These are phyloP conservation scores for Morelia viridis DNA, from an alignment of 2,797 vertebrate species.

Conservation along the genomic window DNA sequence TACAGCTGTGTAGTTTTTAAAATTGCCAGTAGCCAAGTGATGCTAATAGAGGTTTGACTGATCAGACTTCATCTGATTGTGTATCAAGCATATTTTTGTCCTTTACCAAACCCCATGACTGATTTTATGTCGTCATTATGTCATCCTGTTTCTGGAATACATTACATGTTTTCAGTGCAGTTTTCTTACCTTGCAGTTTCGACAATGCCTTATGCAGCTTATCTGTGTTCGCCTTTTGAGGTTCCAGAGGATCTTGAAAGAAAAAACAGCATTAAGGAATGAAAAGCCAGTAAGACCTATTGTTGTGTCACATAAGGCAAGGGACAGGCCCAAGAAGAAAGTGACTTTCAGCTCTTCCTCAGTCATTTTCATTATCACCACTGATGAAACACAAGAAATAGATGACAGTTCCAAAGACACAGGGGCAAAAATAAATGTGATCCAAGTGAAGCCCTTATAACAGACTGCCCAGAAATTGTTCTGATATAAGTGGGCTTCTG, in stretches of 20 bases:
- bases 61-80: neutral
- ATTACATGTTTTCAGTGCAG: neutral
- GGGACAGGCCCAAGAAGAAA: constrained; percentile 88
- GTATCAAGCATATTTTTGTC: neutral
- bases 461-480: neutral
- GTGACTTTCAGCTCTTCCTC: constrained; percentile 93
- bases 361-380: constrained; percentile 91
- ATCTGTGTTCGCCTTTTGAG: constrained; percentile 82
- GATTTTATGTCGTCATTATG: neutral
- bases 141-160: neutral
- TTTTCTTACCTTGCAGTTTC: constrained; percentile 78
- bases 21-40: neutral
- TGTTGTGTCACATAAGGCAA: constrained; percentile 78
- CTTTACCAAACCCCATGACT: neutral
- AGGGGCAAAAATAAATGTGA: constrained; percentile 75
- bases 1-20: neutral
- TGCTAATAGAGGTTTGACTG: neutral
- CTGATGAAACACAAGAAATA: constrained; percentile 78
- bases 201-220: constrained; percentile 83
- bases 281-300: constrained; percentile 83
- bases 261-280: constrained; percentile 71
- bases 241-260: constrained; percentile 77
- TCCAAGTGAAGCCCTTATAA: constrained; percentile 87
- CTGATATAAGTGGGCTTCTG: constrained; percentile 28
- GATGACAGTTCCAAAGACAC: constrained; percentile 70